Conservation (phyloP, 2,888 invertebrate genomes). For the Sphaerolaimus hirsutus region DNA sequence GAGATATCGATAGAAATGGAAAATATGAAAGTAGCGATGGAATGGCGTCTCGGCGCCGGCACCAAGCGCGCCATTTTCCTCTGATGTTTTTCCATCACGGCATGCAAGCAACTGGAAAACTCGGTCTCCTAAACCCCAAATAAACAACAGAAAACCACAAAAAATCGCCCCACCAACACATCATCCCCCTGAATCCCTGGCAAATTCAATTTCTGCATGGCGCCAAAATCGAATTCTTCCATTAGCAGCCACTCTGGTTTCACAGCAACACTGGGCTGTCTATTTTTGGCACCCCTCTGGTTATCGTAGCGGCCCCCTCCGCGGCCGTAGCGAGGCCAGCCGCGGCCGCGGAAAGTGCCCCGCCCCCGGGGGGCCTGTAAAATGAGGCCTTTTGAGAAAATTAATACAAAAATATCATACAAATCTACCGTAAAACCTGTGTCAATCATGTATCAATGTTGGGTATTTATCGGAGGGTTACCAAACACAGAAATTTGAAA, state of each 20-base stretch:
- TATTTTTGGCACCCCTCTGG: constrained; percentile 35
- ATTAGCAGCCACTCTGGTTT: constrained; percentile 84
- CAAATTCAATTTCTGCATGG: constrained; percentile 58
- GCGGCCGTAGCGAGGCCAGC: not conserved
- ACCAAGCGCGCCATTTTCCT: too few relatives aligned
- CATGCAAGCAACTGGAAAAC: too few relatives aligned
- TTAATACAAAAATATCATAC: not conserved
- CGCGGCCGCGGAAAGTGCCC: not conserved
- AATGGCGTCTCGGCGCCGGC: too few relatives aligned
- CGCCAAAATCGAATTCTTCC: constrained; percentile 83
- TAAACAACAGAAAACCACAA: not conserved
- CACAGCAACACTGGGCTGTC: constrained; percentile 80
- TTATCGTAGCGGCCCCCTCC: constrained; percentile 1
- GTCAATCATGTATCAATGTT: too few relatives aligned
- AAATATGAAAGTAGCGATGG: too few relatives aligned
- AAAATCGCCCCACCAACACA: constrained; percentile 33
- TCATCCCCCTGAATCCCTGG: constrained; percentile 59
- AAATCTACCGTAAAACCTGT: too few relatives aligned
- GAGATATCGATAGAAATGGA: too few relatives aligned
- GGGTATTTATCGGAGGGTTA: too few relatives aligned
- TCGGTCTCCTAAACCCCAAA: not conserved
- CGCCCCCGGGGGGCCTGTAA: not conserved
- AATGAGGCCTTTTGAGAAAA: not conserved
- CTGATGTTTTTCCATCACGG: too few relatives aligned
- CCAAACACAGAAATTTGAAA: too few relatives aligned